Evolutionary conservation across 2,797 vertebrate species (phyloP).

Genomic region (Emydoidea blandingii): DNA sequence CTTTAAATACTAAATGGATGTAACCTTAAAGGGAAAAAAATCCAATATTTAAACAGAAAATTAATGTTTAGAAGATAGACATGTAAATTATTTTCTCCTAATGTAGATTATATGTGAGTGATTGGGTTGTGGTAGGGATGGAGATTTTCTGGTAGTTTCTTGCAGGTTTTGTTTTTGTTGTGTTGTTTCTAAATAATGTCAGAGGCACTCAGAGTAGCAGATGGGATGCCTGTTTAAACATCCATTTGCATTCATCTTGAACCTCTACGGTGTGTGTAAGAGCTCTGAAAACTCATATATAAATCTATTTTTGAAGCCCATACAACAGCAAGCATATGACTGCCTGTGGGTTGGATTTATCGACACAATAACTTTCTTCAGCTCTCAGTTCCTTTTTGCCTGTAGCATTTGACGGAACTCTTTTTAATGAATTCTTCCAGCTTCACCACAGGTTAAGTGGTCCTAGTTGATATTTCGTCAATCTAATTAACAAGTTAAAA

Average conservation of each 20-base stretch:
- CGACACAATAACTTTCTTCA: background rate
- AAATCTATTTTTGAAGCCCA: background rate
- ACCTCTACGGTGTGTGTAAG: background rate
- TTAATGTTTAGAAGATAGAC: background rate
- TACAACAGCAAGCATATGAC: background rate
- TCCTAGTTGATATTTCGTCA: background rate
- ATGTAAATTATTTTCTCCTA: background rate
- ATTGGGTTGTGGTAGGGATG: background rate
- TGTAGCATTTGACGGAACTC: background rate
- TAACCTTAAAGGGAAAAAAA: background rate
- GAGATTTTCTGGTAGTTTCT: background rate
- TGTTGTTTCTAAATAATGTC: background rate
- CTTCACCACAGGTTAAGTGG: background rate
- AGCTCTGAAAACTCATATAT: background rate
- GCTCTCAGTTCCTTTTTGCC: background rate
- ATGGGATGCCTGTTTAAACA: background rate
- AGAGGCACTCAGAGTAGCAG: background rate
- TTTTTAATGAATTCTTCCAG: background rate
- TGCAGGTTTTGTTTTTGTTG: background rate
- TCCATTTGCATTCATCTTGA: background rate
- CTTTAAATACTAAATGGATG: background rate
- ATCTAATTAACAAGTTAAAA: background rate
- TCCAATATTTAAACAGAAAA: background rate
- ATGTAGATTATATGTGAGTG: background rate
- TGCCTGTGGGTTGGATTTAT: background rate